These are phyloP conservation scores for Cyanocitta stelleri DNA, from an alignment of 2,113 vertebrate species.

Conservation along the genomic window DNA sequence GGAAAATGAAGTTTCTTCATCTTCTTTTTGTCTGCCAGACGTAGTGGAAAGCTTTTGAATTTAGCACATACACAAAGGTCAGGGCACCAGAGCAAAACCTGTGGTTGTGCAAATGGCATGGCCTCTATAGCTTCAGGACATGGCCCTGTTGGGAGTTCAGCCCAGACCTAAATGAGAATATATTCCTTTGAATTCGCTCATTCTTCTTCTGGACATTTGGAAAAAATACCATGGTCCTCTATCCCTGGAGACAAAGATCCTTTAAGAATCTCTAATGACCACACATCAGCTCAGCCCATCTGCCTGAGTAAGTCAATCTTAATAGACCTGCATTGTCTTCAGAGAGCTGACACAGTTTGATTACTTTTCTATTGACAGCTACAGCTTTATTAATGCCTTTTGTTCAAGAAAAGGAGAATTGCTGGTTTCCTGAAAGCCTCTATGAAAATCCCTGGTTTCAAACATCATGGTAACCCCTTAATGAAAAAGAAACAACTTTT, in stretches of 20 bases:
- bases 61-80: conserved; percentile 35
- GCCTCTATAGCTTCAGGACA: conserved; percentile 48
- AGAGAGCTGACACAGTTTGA: conserved; percentile 4
- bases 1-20: conserved; percentile 39
- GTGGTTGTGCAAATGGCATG: neutral
- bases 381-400: neutral
- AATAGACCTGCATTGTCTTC: conserved; percentile 13
- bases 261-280: conserved; percentile 24
- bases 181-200: conserved; percentile 43
- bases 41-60: conserved; percentile 45
- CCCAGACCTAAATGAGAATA: conserved; percentile 13
- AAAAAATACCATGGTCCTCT: neutral
- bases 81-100: conserved; percentile 6
- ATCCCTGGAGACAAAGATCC: neutral
- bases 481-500: neutral
- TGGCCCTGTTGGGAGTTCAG: conserved; percentile 30
- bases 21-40: conserved; percentile 39
- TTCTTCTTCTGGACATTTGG: conserved; percentile 43
- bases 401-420: neutral
- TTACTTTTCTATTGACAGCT: conserved; percentile 33
- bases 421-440: neutral
- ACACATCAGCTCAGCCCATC: neutral
- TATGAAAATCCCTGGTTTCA: neutral
- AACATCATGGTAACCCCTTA: neutral
- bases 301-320: conserved; percentile 6